Conservation (phyloP, 2,888 invertebrate genomes). For the Cactoblastis cactorum region DNA sequence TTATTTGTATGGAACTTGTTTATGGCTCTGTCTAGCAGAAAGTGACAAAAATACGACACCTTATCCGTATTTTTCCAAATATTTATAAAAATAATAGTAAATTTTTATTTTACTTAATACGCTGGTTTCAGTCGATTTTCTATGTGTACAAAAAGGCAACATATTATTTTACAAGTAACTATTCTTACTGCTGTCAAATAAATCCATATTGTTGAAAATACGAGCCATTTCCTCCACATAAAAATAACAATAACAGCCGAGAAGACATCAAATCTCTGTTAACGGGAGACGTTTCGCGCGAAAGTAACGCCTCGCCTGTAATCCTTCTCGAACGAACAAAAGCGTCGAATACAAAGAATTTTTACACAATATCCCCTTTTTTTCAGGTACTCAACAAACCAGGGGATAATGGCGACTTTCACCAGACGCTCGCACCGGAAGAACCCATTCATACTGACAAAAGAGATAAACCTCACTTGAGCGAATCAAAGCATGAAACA, state of each 20-base stretch:
- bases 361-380: constrained; percentile 21
- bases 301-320: not conserved
- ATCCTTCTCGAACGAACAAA: constrained; percentile 17
- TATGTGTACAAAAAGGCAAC: too few species aligned
- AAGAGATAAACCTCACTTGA: constrained; percentile 50
- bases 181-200: not conserved
- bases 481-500: constrained; percentile 49
- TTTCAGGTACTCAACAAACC: constrained; percentile 30
- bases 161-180: not conserved
- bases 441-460: constrained; percentile 37
- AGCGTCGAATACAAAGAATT: constrained; percentile 22
- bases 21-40: too few species aligned
- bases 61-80: too few species aligned
- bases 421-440: constrained; percentile 27
- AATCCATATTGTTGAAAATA: not conserved
- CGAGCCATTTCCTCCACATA: not conserved
- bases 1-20: too few species aligned
- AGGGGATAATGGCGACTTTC: constrained; percentile 27
- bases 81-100: too few species aligned
- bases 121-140: too few species aligned
- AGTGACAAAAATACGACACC: too few species aligned
- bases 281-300: not conserved
- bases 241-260: constrained; percentile 1
- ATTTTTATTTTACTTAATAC: too few species aligned
- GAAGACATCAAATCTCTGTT: not conserved